Evolutionary conservation across 2,797 vertebrate species (phyloP), one percentile per base, ranked within the genome.

Genomic region (Chaenodraco wilsoni): DNA sequence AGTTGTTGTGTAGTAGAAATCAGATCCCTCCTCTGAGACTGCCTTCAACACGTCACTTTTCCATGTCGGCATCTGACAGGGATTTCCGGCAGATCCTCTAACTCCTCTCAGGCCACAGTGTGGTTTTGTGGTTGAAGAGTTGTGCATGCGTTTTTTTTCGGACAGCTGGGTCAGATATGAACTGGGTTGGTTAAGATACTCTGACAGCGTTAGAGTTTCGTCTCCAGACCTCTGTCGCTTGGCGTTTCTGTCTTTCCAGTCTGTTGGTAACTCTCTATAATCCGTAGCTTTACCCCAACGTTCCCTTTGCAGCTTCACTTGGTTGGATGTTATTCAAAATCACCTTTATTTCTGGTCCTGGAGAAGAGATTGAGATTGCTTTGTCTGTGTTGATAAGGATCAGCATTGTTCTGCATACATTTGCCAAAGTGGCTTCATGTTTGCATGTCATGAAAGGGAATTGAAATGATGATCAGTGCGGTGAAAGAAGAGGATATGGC

Each of bases 181-280:
- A 60, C 72, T 4, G 65, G 6, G 27, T 13, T 55, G 63, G 69
- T 66, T 83, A 72, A 86, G 65, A 66, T 41, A 7, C 49, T 65
- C 66, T 64, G 81, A 83, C 81, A 69, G 72, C 27, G 1, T 72
- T 66, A 15, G 73, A 76, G 69, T 72, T 21, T 61, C 78, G 51
- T 74, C 72, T 68, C 63, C 68, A 69, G 70, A 68, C 72, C 62
- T 80, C 76, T 87, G 84, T 88, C 90, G 55, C 82, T 62, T 65
- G 46, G 27, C 19, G 40, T 90, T 73, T 82, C 64, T 77, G 77
- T 89, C 84, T 89, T 84, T 86, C 80, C 82, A 71, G 65, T 78
- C 83, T 76, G 72, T 69, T 82, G 84, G 85, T 88, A 88, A 88
- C 56, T 71, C 75, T 77, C 80, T 17, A 65, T 27, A 27, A 70